Base-by-base conservation (phyloP, 2,888 invertebrate species). In the Trachelus iudaicus region DNA sequence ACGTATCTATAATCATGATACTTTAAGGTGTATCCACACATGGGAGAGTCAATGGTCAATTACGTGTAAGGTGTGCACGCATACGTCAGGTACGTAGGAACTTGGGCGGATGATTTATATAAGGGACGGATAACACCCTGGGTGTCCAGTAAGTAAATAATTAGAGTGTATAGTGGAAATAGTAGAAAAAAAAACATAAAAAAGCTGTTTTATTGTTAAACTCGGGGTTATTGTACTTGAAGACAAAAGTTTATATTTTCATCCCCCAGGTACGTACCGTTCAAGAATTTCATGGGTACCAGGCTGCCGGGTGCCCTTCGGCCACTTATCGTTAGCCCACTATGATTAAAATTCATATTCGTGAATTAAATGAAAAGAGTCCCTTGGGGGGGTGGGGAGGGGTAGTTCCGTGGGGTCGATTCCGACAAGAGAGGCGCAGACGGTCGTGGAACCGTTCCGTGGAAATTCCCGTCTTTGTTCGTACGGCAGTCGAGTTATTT, bases 281-380 rank as follows among this genome's bases (percentile, higher is more conserved):
- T 23, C 6, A 2, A 56, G 56, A 56, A 56, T 56, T 56, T 56
- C 23, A 23, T 15, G 56, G 56, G 23, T 56, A 23, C 23, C 56
- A 9, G 56, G 0, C 2, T 23, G 56, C 4, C 1, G 40, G 40
- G 15, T 40, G 15, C 56, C 56, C 56, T 23, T 31, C 12, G 71
- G 31, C 71, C 71, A 71, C 71, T 34, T 34, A 15, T 71, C 75
- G 75, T 33, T 69, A 69, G 37, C 34, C 35, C 40, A 34, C 77
- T 74, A 34, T 31, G 73, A 71, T 77, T 75, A 77, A 77, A 77
- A 77, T 77, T 77, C 77, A 77, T 77, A 77, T 77, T 69, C 71
- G 71, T 71, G 75, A 77, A 77, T 77, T 74, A 77, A 77, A 77
- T 77, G 77, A 77, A 75, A 69, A 56, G 77, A 69, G 75, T 40